These are phyloP conservation scores for Cephonodes hylas DNA, from an alignment of 2,888 invertebrate genomes.

Conservation along the genomic window DNA sequence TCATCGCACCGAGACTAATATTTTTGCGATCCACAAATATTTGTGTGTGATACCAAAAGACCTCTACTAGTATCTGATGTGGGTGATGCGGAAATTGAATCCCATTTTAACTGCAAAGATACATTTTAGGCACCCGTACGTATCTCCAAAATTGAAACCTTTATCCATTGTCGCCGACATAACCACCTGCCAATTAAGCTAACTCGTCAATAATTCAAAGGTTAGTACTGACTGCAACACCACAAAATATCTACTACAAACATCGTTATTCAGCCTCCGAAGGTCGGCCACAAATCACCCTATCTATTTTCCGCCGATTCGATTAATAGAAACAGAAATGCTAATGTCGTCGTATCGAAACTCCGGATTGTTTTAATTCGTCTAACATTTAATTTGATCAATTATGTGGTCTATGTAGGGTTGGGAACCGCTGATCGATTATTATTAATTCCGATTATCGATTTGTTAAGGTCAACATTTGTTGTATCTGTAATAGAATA, in stretches of 20 bases:
- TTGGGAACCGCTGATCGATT: background rate
- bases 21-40: no score
- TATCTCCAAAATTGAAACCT: no score
- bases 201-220: background rate
- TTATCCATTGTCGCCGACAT: background rate
- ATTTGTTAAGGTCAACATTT: no score
- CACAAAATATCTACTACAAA: conserved; percentile 17
- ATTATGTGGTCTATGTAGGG: conserved; percentile 17
- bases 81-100: no score
- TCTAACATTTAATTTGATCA: conserved; percentile 33
- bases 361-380: conserved; percentile 36
- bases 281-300: conserved; percentile 23
- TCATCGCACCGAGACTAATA: no score
- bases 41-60: no score
- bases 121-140: no score
- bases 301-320: conserved; percentile 26
- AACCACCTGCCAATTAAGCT: conserved; percentile 5
- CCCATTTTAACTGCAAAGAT: background rate
- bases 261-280: conserved; percentile 25
- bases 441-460: background rate
- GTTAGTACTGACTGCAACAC: background rate
- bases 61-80: no score
- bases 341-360: conserved; percentile 41
- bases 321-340: conserved; percentile 47
- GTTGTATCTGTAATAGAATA: no score